Evolutionary conservation across 2,888 invertebrate genomes (phyloP).

Genomic region (Drosophila pseudotakahashii): DNA sequence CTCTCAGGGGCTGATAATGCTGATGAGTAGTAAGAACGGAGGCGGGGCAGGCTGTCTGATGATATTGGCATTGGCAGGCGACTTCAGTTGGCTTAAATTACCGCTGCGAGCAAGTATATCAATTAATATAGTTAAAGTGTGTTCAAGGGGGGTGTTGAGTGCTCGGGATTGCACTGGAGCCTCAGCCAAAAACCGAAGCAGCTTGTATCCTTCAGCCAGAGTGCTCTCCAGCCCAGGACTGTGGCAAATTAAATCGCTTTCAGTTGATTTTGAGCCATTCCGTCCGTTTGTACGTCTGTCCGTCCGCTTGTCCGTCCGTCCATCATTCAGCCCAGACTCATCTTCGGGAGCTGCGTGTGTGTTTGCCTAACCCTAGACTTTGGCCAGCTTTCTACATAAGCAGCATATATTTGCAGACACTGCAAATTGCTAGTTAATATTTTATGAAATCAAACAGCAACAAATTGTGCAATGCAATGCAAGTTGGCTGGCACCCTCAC

Average conservation of each 20-base stretch:
- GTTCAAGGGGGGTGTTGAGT: slow-evolving; percentile 31
- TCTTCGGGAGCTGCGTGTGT: slow-evolving; percentile 30
- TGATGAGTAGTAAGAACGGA: slow-evolving; percentile 28
- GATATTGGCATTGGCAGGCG: slow-evolving; percentile 71
- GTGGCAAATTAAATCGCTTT: slow-evolving; percentile 69
- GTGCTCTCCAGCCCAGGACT: slow-evolving; percentile 32
- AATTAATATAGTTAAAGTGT: slow-evolving; percentile 78
- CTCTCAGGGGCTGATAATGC: slow-evolving; percentile 7
- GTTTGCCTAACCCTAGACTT: slow-evolving; percentile 56
- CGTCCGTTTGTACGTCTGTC: not conserved
- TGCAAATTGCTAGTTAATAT: slow-evolving; percentile 79
- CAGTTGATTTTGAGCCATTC: slow-evolving; percentile 44
- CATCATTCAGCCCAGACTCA: slow-evolving; percentile 20
- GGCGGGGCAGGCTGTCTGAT: slow-evolving; percentile 25
- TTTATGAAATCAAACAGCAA: slow-evolving; percentile 77
- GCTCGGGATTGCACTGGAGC: not conserved
- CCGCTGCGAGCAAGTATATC: slow-evolving; percentile 75
- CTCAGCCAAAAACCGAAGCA: slow-evolving; percentile 18
- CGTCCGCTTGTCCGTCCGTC: slow-evolving; percentile 21
- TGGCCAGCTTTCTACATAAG: slow-evolving; percentile 28
- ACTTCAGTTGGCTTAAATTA: slow-evolving; percentile 74
- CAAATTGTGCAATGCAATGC: slow-evolving; percentile 72
- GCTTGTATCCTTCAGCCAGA: slow-evolving; percentile 28
- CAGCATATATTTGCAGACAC: slow-evolving; percentile 62
- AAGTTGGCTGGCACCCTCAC: slow-evolving; percentile 24